Percentiles rank a stretch among this genome's conserved stretches.
Evolutionary conservation across 2,113 vertebrate species (phyloP).

Genomic region (Gymnocephalus cernua): DNA sequence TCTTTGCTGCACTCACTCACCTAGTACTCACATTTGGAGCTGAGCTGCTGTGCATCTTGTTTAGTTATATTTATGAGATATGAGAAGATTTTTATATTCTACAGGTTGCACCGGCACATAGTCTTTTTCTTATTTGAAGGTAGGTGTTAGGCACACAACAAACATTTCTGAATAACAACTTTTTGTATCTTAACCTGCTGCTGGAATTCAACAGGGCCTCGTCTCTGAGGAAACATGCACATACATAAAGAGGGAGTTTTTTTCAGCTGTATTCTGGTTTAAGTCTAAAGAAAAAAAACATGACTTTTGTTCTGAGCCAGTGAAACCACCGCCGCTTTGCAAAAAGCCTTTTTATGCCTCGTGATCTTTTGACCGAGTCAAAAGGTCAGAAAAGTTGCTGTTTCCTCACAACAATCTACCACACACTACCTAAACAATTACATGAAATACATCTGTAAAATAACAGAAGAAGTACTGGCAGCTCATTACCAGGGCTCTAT

Average conservation of each 20-base stretch:
- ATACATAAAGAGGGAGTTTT: background rate
- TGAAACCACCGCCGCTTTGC: background rate
- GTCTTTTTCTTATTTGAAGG: conserved; percentile 5
- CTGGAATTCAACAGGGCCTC: conserved; percentile 4
- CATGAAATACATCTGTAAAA: no score
- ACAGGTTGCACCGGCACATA: background rate
- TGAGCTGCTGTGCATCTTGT: conserved; percentile 23
- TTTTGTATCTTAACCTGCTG: conserved; percentile 6
- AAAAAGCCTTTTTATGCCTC: background rate
- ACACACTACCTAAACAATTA: background rate
- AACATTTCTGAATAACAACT: conserved; percentile 10
- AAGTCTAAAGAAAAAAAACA: background rate
- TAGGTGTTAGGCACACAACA: background rate
- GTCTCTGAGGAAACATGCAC: background rate
- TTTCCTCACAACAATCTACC: background rate
- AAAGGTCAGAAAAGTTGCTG: conserved; percentile 32
- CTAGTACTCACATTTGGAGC: conserved; percentile 29
- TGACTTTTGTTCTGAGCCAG: background rate
- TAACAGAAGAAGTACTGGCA: no score
- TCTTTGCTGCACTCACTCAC: conserved; percentile 28
- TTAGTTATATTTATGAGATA: conserved; percentile 37
- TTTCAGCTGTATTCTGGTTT: background rate
- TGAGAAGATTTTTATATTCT: conserved; percentile 38
- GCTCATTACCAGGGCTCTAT: no score
- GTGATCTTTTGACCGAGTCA: background rate